Conservation (phyloP, 2,797 vertebrate genomes). For the Galago senegalensis region DNA sequence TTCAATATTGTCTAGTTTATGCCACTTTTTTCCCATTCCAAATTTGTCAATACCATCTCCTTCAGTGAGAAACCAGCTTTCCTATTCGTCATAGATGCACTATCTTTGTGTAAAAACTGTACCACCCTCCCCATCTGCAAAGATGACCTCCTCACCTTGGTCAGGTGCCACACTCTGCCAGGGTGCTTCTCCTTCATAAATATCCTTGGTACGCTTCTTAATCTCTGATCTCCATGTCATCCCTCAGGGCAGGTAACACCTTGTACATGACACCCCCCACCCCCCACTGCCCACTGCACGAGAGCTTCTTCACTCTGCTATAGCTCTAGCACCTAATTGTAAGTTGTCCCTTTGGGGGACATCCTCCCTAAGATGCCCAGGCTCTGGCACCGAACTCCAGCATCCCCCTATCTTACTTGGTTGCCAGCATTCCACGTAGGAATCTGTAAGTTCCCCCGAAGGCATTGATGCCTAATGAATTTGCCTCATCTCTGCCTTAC, state of each 20-base stretch:
- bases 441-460: not conserved
- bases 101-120: not conserved
- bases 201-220: not conserved
- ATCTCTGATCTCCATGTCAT: not conserved
- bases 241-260: not conserved
- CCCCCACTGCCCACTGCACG: accelerated
- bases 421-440: not conserved
- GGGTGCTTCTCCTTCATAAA: not conserved
- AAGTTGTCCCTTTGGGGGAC: not conserved
- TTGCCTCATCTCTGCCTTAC: not conserved
- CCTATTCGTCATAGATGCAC: not conserved
- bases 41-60: not conserved
- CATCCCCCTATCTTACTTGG: not conserved
- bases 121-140: not conserved
- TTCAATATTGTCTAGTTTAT: not conserved
- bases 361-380: not conserved
- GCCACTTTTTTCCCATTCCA: not conserved
- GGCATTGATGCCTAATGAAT: not conserved
- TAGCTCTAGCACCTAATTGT: not conserved
- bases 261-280: not conserved
- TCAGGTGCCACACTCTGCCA: not conserved
- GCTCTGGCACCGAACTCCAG: not conserved
- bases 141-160: not conserved
- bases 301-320: not conserved
- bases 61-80: not conserved